Percentiles rank a stretch among this genome's conserved stretches.
Conservation (phyloP, 2,888 invertebrate genomes). For the Cistogaster globosa region DNA sequence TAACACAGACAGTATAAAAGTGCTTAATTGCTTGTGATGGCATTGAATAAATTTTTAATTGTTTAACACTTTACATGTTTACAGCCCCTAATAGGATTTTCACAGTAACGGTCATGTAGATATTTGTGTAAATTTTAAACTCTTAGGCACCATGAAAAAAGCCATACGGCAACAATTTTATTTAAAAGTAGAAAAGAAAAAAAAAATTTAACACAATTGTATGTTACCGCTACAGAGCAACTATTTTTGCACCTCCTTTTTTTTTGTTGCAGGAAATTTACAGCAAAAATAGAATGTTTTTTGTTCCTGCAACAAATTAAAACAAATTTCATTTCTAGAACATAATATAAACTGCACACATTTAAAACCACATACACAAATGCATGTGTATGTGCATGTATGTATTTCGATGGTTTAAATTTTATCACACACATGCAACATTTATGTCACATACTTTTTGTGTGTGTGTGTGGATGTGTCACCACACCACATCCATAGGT, state of each 20-base stretch:
- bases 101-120: conserved; percentile 51
- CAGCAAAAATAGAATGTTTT: conserved; percentile 50
- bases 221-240: background rate
- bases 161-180: conserved; percentile 29
- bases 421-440: conserved; percentile 46
- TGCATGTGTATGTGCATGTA: background rate
- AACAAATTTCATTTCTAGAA: conserved; percentile 54
- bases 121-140: conserved; percentile 47
- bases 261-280: conserved; percentile 42
- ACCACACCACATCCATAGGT: background rate
- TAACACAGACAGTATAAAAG: conserved; percentile 76
- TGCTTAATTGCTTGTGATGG: conserved; percentile 83
- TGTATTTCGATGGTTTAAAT: conserved; percentile 25
- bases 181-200: conserved; percentile 30
- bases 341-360: conserved; percentile 18
- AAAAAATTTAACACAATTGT: background rate
- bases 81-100: conserved; percentile 81
- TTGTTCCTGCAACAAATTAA: conserved; percentile 55
- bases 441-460: conserved; percentile 51
- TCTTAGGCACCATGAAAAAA: conserved; percentile 44
- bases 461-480: background rate
- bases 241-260: conserved; percentile 19
- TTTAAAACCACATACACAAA: background rate
- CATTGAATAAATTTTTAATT: conserved; percentile 83
- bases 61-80: conserved; percentile 82